phyloP scores from a whole-genome alignment of 2,113 vertebrate genomes.

The Alosa alosa region DNA sequence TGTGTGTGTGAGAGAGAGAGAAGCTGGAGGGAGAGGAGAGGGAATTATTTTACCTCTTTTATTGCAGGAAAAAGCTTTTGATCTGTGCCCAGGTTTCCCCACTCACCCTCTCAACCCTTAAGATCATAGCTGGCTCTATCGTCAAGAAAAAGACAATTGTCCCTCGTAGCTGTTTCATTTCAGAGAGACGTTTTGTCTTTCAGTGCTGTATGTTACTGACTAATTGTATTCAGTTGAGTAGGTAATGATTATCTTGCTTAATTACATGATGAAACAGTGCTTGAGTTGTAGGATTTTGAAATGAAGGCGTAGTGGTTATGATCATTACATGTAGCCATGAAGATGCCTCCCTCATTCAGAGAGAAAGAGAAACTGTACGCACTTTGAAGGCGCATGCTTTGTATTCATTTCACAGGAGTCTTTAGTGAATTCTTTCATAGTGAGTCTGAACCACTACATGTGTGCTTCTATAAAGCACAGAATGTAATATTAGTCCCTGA shows the following conservation, averaged over 20 bases:
- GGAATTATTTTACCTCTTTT: slow-evolving; percentile 42
- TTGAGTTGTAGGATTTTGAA: background rate
- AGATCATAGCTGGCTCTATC: slow-evolving; percentile 10
- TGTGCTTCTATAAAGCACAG: background rate
- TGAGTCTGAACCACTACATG: background rate
- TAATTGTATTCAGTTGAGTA: background rate
- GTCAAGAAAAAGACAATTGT: background rate
- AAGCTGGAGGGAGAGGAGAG: background rate
- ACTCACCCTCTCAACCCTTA: slow-evolving; percentile 7
- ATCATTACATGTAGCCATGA: background rate
- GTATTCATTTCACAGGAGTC: background rate
- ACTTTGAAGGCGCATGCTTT: background rate
- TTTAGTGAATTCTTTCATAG: background rate
- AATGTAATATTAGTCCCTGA: too few species aligned
- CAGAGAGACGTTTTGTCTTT: background rate
- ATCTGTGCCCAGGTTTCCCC: slow-evolving; percentile 56
- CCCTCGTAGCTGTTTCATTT: slow-evolving; percentile 2
- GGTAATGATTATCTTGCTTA: background rate
- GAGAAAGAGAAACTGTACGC: background rate
- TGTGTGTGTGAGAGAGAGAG: background rate
- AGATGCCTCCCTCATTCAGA: background rate
- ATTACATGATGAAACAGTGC: background rate
- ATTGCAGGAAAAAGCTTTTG: slow-evolving; percentile 58
- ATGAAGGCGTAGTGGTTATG: background rate
- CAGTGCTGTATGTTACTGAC: background rate